phyloP scores from a whole-genome alignment of 2,113 vertebrate species.

The Sebastes schlegelii region DNA sequence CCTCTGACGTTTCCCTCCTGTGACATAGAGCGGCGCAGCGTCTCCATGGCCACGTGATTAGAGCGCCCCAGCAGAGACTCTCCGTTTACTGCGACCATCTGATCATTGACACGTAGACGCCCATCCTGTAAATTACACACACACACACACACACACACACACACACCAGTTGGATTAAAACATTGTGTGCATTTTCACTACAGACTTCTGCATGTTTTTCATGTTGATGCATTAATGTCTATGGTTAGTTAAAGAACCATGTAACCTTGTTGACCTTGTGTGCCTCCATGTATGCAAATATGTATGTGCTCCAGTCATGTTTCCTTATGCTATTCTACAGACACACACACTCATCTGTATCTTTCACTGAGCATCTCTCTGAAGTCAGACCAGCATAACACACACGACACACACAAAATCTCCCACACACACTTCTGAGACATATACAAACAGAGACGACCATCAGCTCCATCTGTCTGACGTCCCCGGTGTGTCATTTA shows the following conservation, averaged over 20 bases:
- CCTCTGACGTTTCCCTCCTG: conserved; percentile 96
- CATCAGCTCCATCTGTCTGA: conserved; percentile 11
- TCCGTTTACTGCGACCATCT: conserved; percentile 95
- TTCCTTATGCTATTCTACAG: not conserved
- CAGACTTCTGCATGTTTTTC: not conserved
- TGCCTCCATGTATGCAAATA: too few species aligned
- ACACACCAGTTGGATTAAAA: not conserved
- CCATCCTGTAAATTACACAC: conserved; percentile 87
- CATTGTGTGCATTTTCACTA: not conserved
- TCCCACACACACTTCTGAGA: not conserved
- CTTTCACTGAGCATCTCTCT: not conserved
- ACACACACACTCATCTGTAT: not conserved
- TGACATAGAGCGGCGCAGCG: conserved; percentile 96
- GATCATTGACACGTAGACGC: conserved; percentile 91
- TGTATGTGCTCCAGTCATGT: not conserved
- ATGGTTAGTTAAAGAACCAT: not conserved
- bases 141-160: not conserved
- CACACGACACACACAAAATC: not conserved
- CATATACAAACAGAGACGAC: not conserved
- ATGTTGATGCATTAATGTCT: not conserved
- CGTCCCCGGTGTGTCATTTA: conserved; percentile 22
- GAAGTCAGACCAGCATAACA: conserved; percentile 6
- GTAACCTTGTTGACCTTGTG: not conserved
- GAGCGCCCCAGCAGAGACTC: conserved; percentile 93
- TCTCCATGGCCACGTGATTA: conserved; percentile 97